Base-by-base conservation (phyloP, 2,888 invertebrate genomes). In the Philopedon plagiatum region DNA sequence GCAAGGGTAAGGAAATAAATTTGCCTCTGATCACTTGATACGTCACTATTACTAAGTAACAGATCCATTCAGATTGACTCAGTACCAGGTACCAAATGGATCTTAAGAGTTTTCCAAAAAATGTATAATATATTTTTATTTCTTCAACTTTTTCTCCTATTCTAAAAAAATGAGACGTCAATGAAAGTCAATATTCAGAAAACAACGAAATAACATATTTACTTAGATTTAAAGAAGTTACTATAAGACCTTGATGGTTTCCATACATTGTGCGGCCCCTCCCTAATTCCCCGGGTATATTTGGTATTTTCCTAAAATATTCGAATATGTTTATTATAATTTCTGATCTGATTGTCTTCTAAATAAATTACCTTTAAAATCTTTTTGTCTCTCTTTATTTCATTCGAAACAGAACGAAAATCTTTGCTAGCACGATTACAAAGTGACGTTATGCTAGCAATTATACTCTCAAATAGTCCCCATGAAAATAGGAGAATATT, bases 1-100 rank as follows among this genome's bases (percentile, higher is more conserved):
- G 29, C 39, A 75, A 15, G 0, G 72, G 72, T 11, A 75, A 41
- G 11, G 75, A 65, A 21, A 72, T 69, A 29, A 75, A 70, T 23
- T 62, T 49, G 9, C 61, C 58, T 11, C 51, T 34, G 0, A 41
- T 29, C 18, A 57, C 19, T 63, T 75, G 75, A 39, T 66, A 61
- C 5, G 44, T 2, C 7, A 75, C 54, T 8, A 75, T 66, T 4
- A 62, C 41, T 5, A 57, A 23, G 37, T 75, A 73, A 29, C 73
- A 75, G 8, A 69, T 7, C 73, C 70, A 72, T 21, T 75, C 75
- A 1, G 73, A 57, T 18, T 66, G 23, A 23, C 57, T 26, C 9
- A 73, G 9, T n/a, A 61, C 5, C 19, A 66, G 13, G 37, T 44
- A 67, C 61, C 60, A 70, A 15, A 70, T 11, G 7, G 72, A 49